Evolutionary conservation across 2,888 invertebrate genomes (phyloP), one percentile per base, ranked within the genome.

Genomic region (Cryptus armator): DNA sequence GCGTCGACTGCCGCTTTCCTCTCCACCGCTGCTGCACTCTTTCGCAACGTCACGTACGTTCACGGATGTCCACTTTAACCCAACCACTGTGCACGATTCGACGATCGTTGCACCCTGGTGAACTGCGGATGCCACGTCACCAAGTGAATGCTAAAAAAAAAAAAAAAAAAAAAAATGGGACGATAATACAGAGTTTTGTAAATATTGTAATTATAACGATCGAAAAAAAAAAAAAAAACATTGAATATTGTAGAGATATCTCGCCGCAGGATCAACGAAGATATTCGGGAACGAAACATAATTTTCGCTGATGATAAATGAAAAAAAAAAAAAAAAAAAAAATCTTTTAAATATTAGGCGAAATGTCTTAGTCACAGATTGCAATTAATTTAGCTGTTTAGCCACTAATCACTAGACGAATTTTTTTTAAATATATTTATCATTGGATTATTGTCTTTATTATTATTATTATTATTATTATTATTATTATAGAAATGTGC

Each of bases 41-140:
- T 97, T 91, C 95, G 97, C 84, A 97, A 96, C 90, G 96, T 97
- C 70, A 96, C 96, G 82, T 97, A 96, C 90, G 96, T 96, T 0
- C 96, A 96, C 89, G 96, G 96, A 37, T 96, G 96, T 90, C 96
- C 96, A 78, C 94, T 96, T 92, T 96, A 95, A 95, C 92, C 90
- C 87, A 72, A 74, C 43, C 80, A 64, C 29, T 48, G 82, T 85
- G 71, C 81, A 76, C 84, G 82, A 82, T 84, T 85, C 80, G 74
- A 79, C 82, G 86, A 86, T 79, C 86, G 79, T 81, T 81, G 68
- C 84, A 71, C 68, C 81, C 86, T 83, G 56, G 48, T 75, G 46
- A 84, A 75, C 74, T 86, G 84, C 77, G 85, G 81, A 67, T 86
- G 81, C 78, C 79, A 84, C 48, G n/a, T 78, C 62, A 76, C 67